Base-by-base conservation (phyloP, 2,888 invertebrate genomes). In the Calliphora vomitoria region DNA sequence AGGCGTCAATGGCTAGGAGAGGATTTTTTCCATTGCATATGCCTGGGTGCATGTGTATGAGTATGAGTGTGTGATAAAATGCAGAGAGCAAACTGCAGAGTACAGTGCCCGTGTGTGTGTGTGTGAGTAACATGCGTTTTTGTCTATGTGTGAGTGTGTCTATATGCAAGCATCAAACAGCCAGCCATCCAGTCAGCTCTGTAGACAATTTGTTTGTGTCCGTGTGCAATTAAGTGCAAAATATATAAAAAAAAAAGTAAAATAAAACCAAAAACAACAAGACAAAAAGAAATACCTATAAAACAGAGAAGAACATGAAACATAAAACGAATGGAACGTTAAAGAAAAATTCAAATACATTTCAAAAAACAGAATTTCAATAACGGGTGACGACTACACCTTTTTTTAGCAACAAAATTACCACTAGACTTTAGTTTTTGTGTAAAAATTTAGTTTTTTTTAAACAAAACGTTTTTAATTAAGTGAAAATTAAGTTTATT, bases 221-320 rank as follows among this genome's bases (percentile, higher is more conserved):
- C 84, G 86, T 87, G 89, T 88, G 87, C 87, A 89, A 85, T 88
- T 88, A 74, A 87, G 83, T 86, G 88, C 88, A 89, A 88, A 86
- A 85, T 78, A 71, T 74, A 68, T 41, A 41, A 8, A 6, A 41
- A 8, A 6, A 41, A 41, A 41, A 38, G 3, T 10, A 41, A 8
- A 41, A 41, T 11, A 80, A 78, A 82, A 69, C 74, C 20, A 80
- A 82, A 80, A 79, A 74, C 50, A 79, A 84, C 41, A 71, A 78
- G 44, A 41, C 64, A 47, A 85, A 82, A 74, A 80, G 35, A 74
- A 60, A 60, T 66, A 68, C 18, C 60, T 58, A 31, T n/a, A 69
- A 15, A 62, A 58, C 38, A 75, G 83, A 4, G 41, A 66, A 81
- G 68, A 76, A 72, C 35, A 53, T 50, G 11, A 72, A 81, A 53